Percentiles rank a stretch among this genome's conserved stretches.
Evolutionary conservation across 1,140 invertebrate species (phyloP).

Genomic region (Bombus picipes): DNA sequence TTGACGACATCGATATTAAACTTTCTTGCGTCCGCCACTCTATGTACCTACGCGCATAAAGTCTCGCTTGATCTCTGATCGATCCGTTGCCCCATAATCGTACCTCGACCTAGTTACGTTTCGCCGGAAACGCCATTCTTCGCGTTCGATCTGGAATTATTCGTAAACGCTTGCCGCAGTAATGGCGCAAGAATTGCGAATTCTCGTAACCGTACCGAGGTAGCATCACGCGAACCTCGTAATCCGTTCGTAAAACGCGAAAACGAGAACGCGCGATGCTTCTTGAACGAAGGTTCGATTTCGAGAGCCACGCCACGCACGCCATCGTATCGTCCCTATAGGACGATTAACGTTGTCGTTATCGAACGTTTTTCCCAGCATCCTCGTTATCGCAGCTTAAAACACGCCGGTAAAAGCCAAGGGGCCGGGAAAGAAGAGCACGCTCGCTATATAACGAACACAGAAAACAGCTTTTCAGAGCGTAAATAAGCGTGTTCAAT

Average conservation of each 20-base stretch:
- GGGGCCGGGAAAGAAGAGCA: neutral
- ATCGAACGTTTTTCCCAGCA: neutral
- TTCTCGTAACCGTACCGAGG: neutral
- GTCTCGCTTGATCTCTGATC: neutral
- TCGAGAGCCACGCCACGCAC: neutral
- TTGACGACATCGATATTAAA: too few species aligned
- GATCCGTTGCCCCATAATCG: neutral
- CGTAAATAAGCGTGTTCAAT: slow-evolving; percentile 34
- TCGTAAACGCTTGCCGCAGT: neutral
- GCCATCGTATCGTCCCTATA: slow-evolving; percentile 2
- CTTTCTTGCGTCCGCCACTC: neutral
- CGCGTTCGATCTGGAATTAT: neutral
- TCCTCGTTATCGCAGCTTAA: slow-evolving; percentile 34
- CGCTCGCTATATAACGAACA: neutral
- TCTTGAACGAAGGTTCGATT: too few species aligned
- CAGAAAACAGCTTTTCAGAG: slow-evolving; percentile 31
- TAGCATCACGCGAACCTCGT: too few species aligned
- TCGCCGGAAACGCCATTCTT: neutral
- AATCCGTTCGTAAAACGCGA: neutral
- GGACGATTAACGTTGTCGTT: slow-evolving; percentile 20
- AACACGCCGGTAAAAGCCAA: slow-evolving; percentile 21
- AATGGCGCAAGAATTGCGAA: neutral
- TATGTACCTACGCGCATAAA: too few species aligned
- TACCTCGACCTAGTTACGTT: neutral
- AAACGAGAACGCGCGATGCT: neutral